Evolutionary conservation across 1,140 invertebrate species (phyloP).

Genomic region (Thaumatotibia leucotreta): DNA sequence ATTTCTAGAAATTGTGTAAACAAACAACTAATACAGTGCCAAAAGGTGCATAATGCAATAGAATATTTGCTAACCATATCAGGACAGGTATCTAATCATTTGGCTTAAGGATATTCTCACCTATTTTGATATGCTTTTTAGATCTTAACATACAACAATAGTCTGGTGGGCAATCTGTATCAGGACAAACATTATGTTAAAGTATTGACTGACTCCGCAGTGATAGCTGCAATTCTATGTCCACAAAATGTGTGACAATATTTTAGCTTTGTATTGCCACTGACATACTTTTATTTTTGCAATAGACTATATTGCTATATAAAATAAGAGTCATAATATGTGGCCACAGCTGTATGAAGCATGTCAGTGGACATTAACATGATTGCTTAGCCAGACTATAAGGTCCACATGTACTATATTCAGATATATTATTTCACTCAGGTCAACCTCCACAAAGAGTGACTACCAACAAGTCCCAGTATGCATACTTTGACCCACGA

Average conservation of each 20-base stretch:
- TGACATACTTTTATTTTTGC: too few relatives aligned
- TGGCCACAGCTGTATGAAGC: too few relatives aligned
- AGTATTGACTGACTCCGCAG: too few relatives aligned
- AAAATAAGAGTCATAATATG: too few relatives aligned
- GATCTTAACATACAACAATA: background rate
- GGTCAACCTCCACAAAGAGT: slow-evolving; percentile 57
- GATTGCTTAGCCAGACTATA: background rate
- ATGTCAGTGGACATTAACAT: too few relatives aligned
- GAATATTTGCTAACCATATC: background rate
- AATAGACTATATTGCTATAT: too few relatives aligned
- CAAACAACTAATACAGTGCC: too few relatives aligned
- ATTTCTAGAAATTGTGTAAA: too few relatives aligned
- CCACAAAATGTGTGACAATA: too few relatives aligned
- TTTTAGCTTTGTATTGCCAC: too few relatives aligned
- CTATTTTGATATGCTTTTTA: background rate
- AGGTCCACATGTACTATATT: background rate
- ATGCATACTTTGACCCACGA: slow-evolving; percentile 73
- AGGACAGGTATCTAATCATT: background rate
- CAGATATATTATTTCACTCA: slow-evolving; percentile 19
- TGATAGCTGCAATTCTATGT: too few relatives aligned
- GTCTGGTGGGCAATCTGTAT: background rate
- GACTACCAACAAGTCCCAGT: slow-evolving; percentile 62
- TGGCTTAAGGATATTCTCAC: background rate
- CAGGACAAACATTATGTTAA: too few relatives aligned
- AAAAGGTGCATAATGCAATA: background rate